phyloP scores from a whole-genome alignment of 2,888 invertebrate genomes.

The Athalia circularis region DNA sequence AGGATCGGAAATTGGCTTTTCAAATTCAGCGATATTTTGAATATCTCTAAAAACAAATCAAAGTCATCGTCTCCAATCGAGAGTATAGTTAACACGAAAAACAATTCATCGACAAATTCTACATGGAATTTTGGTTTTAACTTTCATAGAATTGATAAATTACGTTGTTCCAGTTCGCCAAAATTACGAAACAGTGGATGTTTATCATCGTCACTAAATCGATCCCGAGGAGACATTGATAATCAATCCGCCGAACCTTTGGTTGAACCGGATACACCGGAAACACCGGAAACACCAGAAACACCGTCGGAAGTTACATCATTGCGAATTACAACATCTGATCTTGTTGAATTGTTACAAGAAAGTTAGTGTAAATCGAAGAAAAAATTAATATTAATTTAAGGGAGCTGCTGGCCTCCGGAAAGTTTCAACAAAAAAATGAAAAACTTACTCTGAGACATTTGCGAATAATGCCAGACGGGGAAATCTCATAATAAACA shows the following conservation, averaged over 20 bases:
- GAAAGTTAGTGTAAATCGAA: constrained; percentile 57
- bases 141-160: constrained; percentile 51
- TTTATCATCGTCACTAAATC: constrained; percentile 38
- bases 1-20: constrained; percentile 35
- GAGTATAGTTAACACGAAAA: constrained; percentile 39
- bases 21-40: neutral
- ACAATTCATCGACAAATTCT: constrained; percentile 3
- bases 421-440: no score
- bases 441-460: no score
- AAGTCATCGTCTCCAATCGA: constrained; percentile 47
- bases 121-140: neutral
- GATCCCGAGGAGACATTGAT: neutral
- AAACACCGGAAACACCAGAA: constrained; percentile 46
- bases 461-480: no score
- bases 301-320: constrained; percentile 53
- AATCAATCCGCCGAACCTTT: constrained; percentile 54
- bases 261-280: constrained; percentile 55
- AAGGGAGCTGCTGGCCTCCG: no score
- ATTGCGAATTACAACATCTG: constrained; percentile 53
- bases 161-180: constrained; percentile 36
- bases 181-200: constrained; percentile 49
- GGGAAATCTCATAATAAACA: no score
- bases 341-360: constrained; percentile 56
- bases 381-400: no score
- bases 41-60: constrained; percentile 3